These are phyloP conservation scores for Perithous albicinctus DNA, from an alignment of 2,888 invertebrate species.

Conservation along the genomic window DNA sequence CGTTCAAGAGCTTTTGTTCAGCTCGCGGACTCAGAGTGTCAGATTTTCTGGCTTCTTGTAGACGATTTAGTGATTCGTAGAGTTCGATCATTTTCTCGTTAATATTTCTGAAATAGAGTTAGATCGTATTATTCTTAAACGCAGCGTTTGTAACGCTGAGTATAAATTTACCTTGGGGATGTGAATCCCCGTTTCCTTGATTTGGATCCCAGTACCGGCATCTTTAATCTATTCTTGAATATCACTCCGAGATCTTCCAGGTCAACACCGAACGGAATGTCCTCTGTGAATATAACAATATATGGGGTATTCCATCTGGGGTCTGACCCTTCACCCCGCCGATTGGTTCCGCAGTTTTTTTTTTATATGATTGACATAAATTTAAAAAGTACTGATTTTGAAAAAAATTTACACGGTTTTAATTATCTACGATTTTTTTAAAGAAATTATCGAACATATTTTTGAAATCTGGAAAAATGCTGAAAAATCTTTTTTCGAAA, in stretches of 20 bases:
- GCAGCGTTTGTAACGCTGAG: not conserved
- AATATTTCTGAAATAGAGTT: constrained; percentile 71
- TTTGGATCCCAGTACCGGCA: constrained; percentile 69
- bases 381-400: too few relatives aligned
- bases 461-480: too few relatives aligned
- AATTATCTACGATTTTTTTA: too few relatives aligned
- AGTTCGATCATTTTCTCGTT: constrained; percentile 82
- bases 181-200: constrained; percentile 54
- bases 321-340: too few relatives aligned
- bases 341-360: too few relatives aligned
- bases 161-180: constrained; percentile 64
- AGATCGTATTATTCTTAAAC: not conserved
- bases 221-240: constrained; percentile 85
- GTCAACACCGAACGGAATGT: constrained; percentile 84
- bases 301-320: too few relatives aligned
- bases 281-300: constrained; percentile 84
- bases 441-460: too few relatives aligned
- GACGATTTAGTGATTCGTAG: constrained; percentile 81
- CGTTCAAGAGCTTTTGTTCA: constrained; percentile 86
- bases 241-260: constrained; percentile 86
- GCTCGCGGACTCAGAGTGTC: constrained; percentile 83
- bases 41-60: constrained; percentile 66
- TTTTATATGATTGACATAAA: too few relatives aligned
- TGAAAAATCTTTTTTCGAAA: too few relatives aligned
- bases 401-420: too few relatives aligned